Evolutionary conservation across 2,797 vertebrate species (phyloP), one percentile per base, ranked within the genome.

Genomic region (Delichon dasypus): DNA sequence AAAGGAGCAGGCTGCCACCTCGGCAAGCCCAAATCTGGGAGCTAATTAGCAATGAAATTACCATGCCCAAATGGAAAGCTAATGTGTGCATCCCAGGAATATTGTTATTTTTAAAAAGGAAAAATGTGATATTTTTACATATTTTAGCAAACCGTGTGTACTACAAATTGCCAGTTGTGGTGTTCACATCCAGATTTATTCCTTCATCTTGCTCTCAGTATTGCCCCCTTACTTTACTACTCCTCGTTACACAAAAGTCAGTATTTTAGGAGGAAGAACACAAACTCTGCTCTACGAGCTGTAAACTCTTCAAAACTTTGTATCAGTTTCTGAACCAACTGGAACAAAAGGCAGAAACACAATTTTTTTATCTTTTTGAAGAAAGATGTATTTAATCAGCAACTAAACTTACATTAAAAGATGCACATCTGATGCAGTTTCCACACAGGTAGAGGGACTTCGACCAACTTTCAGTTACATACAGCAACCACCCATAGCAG

Each of bases 401-500:
- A 73, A 25, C 10, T 55, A 26, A 48, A 27, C 8, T 26, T 23
- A 2, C 3, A 19, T 1, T 15, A 54, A 0, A 81, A 85, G 22
- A 32, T 81, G 16, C 18, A 61, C 45, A 42, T 42, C 17, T 29
- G 38, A 51, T 38, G 22, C 19, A 36, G n/a, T 21, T 86, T 70
- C 47, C 2, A 3, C 10, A 38, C 0, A 7, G 9, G n/a, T 3
- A 36, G 22, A 58, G 18, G 12, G 38, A 71, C 50, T 29, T 50
- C 29, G 11, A 70, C 8, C 36, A 68, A 19, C 29, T 67, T 54
- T 2, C 34, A 19, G 29, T 29, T 27, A 27, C 7, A 0, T 21
- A 23, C 4, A 10, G 5, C 30, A 64, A 11, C 51, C 45, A 40
- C 22, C 4, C 1, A 2, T 0, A 0, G 38, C 3, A 0, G 34